These are phyloP conservation scores for Capreolus pygargus DNA, from an alignment of 2,113 vertebrate genomes.

Conservation along the genomic window DNA sequence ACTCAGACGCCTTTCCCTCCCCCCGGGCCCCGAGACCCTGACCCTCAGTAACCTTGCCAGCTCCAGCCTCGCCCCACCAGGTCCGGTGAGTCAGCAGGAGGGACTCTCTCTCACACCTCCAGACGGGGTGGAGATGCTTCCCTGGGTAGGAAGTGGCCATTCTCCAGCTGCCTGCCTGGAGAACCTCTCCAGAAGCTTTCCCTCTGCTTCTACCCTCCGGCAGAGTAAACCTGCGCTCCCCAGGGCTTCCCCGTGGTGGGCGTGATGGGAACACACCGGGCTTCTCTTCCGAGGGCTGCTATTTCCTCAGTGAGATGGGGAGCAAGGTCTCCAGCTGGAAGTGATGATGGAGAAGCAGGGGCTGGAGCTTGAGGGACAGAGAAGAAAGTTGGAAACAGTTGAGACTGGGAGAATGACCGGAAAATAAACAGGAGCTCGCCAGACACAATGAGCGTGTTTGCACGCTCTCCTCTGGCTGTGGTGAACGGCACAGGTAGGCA, in stretches of 20 bases:
- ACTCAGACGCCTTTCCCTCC: background rate
- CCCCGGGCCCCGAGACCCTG: background rate
- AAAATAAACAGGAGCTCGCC: background rate
- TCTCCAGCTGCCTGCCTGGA: background rate
- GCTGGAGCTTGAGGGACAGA: background rate
- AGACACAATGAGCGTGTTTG: rapidly evolving
- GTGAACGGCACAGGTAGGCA: background rate
- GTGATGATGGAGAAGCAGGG: background rate
- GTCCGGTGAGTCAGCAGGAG: background rate
- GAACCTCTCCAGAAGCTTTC: background rate
- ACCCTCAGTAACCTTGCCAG: background rate
- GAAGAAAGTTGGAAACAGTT: background rate
- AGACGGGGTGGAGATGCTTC: background rate
- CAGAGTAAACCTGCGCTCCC: background rate
- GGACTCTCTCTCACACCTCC: background rate
- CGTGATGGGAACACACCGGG: rapidly evolving
- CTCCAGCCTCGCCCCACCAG: background rate
- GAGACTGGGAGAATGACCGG: background rate
- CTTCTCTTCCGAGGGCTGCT: background rate
- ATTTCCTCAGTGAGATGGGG: background rate
- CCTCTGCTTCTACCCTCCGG: background rate
- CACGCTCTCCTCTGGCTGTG: background rate
- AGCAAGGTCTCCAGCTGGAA: background rate
- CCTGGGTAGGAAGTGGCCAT: background rate
- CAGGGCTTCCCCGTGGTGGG: rapidly evolving